Percentiles rank a stretch among this genome's conserved stretches.
phyloP scores from a whole-genome alignment of 2,888 invertebrate genomes.

The Caprella mutica region DNA sequence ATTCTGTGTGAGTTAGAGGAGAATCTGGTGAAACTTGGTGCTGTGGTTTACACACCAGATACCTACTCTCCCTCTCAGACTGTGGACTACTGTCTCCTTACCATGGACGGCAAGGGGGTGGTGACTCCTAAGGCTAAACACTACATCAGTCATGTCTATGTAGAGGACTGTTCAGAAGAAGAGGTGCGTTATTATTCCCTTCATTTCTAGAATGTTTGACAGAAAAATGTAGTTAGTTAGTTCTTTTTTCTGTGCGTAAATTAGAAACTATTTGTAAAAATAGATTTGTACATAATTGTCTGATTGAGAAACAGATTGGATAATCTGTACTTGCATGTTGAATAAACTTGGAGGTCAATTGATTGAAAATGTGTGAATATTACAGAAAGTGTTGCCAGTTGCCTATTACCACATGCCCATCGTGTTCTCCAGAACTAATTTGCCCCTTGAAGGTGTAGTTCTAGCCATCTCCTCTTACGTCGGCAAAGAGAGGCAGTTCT shows the following conservation, averaged over 20 bases:
- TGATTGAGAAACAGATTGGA: too few relatives aligned
- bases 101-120: constrained; percentile 44
- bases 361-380: too few relatives aligned
- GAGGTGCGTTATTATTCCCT: constrained; percentile 8
- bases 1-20: constrained; percentile 35
- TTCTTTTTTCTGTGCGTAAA: neutral
- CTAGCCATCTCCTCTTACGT: constrained; percentile 67
- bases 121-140: constrained; percentile 47
- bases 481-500: constrained; percentile 59
- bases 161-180: constrained; percentile 57
- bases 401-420: constrained; percentile 66
- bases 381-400: too few relatives aligned
- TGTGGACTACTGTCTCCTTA: constrained; percentile 57
- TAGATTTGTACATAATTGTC: too few relatives aligned
- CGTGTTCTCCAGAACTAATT: constrained; percentile 37
- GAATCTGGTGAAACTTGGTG: constrained; percentile 39
- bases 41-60: constrained; percentile 46
- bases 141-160: constrained; percentile 58
- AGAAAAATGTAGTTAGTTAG: too few relatives aligned
- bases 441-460: constrained; percentile 56
- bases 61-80: constrained; percentile 45
- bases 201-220: neutral
- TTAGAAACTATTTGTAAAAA: neutral
- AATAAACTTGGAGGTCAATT: too few relatives aligned
- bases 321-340: too few relatives aligned